phyloP scores from a whole-genome alignment of 2,113 vertebrate genomes.

The Noctilio leporinus region DNA sequence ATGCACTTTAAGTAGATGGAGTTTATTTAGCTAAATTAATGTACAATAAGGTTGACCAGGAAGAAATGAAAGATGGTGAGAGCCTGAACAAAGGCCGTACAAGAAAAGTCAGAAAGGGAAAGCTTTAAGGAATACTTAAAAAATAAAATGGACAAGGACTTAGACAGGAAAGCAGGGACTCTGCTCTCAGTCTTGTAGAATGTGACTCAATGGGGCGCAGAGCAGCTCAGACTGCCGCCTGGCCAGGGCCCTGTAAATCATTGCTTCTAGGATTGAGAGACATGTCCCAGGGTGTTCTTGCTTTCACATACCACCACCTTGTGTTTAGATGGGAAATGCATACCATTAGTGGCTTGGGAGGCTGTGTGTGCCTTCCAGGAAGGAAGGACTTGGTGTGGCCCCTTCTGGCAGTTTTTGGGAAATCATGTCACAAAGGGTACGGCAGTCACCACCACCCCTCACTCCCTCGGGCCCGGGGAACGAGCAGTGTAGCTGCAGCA shows the following conservation, averaged over 20 bases:
- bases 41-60: background rate
- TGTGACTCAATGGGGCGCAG: rapidly evolving
- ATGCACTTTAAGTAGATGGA: background rate
- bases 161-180: background rate
- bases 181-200: background rate
- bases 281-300: background rate
- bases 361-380: background rate
- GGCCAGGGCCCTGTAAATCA: too few species aligned
- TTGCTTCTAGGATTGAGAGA: background rate
- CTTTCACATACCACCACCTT: constrained; percentile 61
- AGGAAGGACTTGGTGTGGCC: background rate
- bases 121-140: background rate
- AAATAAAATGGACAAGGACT: background rate
- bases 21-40: background rate
- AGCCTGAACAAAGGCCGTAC: background rate
- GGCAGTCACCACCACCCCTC: background rate
- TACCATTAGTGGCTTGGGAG: background rate
- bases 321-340: constrained; percentile 15
- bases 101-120: background rate
- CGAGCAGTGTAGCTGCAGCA: background rate
- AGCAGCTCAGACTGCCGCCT: background rate
- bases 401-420: background rate
- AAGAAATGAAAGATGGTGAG: background rate
- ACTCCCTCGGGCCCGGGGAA: background rate
- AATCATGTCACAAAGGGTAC: background rate